Evolutionary conservation across 1,140 invertebrate species (phyloP), one percentile per base, ranked within the genome.

Genomic region (Charaxes varanes): DNA sequence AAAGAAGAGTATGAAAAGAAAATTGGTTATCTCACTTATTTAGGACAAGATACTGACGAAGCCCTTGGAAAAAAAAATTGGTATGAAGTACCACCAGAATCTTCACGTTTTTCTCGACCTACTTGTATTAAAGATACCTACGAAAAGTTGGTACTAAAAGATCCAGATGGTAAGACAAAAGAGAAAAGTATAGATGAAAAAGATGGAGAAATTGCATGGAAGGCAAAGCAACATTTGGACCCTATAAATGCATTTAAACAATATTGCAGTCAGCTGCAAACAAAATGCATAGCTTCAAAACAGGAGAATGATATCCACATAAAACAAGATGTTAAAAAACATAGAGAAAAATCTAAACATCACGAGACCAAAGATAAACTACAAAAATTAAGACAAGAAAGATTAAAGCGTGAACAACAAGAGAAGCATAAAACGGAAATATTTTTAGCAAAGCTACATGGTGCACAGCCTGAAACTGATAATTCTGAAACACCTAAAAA

Each of bases 1-100:
- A 90, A 93, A 77, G 96, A 99, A 76, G 95, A 97, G 60, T 98
- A 97, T 88, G 97, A 99, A 73, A 98, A 98, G 66, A 94, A 96
- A 84, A 97, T 99, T 64, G 97, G 97, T 1, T 93, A 97, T 65
- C 85, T 99, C 8, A 98, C 95, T 23, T 99, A 98, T 86, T 86
- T 99, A 31, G 97, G 96, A 0, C 97, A 99, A 84, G 93, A 96
- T 70, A 92, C 94, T 27, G 90, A 94, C 72, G 96, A 98, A 84
- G 88, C 90, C 5, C 88, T 91, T 1, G 92, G 91, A 8, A 90
- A 91, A 55, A 88, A 88, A 43, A 93, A 91, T 54, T 96, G 94
- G 93, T 96, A 95, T 81, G 89, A 94, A 66, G 85, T 90, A 48
- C 54, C 88, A 10, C 92, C 92, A 33, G 80, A 85, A 13, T 72